These are phyloP conservation scores for Dendrocincla tyrannina DNA, from an alignment of 2,797 vertebrate species.

Conservation along the genomic window DNA sequence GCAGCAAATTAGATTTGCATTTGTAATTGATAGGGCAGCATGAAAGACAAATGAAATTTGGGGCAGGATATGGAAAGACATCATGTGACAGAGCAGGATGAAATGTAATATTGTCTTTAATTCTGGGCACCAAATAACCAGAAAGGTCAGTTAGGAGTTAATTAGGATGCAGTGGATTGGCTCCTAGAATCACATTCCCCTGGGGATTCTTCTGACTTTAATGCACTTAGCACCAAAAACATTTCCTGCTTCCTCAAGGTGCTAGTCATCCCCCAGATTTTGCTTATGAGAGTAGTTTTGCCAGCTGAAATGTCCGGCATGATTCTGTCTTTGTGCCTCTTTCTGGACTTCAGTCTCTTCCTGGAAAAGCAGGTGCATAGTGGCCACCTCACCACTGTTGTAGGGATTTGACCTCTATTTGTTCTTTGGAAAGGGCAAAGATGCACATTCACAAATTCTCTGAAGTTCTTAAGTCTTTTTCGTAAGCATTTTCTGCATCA, in stretches of 20 bases:
- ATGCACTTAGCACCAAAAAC: neutral
- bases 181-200: neutral
- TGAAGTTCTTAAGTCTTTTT: neutral
- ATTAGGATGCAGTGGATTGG: neutral
- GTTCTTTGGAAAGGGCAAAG: neutral
- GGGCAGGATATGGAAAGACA: neutral
- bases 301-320: neutral
- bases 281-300: neutral
- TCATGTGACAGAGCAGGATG: neutral
- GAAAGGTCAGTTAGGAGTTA: slow-evolving; percentile 1
- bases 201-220: neutral
- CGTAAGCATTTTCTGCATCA: neutral
- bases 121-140: neutral
- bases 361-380: neutral
- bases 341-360: neutral
- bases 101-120: neutral
- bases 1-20: neutral
- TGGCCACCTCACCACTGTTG: neutral
- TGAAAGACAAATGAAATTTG: slow-evolving; percentile 29
- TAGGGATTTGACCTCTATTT: neutral
- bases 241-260: neutral
- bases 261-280: neutral
- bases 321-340: neutral
- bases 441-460: neutral
- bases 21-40: slow-evolving; percentile 10